Evolutionary conservation across 2,797 vertebrate species (phyloP), one percentile per base, ranked within the genome.

Genomic region (Protonibea diacanthus): DNA sequence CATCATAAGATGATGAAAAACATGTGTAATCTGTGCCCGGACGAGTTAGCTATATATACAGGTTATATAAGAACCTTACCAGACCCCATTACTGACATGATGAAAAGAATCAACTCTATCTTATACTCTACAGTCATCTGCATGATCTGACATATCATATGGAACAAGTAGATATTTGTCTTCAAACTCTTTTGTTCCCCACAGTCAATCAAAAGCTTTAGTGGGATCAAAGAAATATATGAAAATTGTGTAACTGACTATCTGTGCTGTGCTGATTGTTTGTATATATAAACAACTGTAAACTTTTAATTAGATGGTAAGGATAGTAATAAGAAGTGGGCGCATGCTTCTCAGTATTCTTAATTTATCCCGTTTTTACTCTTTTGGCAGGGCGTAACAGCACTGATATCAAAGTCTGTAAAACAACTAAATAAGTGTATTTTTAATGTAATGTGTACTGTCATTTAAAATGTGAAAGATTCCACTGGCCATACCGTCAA

Each of bases 71-170:
- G 18, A 62, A 23, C 33, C 13, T 38, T n/a, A 33, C 23, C 18
- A 12, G 13, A 59, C 44, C 56, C 27, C 55, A 49, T 59, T 38
- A 58, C 67, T 52, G 69, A 42, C 57, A 52, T 40, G 21, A 52
- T 40, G 17, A 51, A 23, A 6, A 53, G 15, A 44, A 63, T 47
- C 4, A 47, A 23, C 61, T 49, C 18, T 1, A 6, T 20, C 42
- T 45, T 18, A 47, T 38, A 9, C 33, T 47, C 61, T 12, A 2
- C 42, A 10, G 0, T 64, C 14, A 64, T 57, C 27, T 49, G 44
- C n/a, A 23, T 11, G 5, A 6, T 56, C 52, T 10, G 52, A 57
- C 71, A 58, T 7, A 38, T 44, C 53, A 27, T 2, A 49, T 8
- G 3, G 0, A 48, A 23, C 20, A 29, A n/a, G 47, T 2, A 55